Conservation (phyloP, 2,113 vertebrate genomes). For the Falco punctatus region DNA sequence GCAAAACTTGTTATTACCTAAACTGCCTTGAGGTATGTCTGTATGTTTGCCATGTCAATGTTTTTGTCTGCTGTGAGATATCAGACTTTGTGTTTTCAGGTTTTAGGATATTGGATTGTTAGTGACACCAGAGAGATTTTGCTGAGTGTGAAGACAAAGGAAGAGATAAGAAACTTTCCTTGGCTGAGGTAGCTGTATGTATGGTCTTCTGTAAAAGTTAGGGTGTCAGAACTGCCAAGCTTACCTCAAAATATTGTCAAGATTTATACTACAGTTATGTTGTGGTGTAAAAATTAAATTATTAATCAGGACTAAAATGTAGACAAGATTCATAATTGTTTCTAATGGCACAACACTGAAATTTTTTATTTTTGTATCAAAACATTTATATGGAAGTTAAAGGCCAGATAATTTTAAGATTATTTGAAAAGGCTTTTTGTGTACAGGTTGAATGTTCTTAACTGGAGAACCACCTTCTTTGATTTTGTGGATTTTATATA, state of each 20-base stretch:
- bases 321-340: not conserved
- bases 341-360: not conserved
- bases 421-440: not conserved
- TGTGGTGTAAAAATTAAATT: not conserved
- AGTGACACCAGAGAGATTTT: not conserved
- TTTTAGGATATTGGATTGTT: not conserved
- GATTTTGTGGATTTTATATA: not conserved
- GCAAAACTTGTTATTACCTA: not conserved
- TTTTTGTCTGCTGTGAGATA: not conserved
- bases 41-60: not conserved
- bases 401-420: not conserved
- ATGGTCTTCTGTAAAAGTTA: not conserved
- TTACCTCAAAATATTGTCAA: not conserved
- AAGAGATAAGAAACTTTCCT: not conserved
- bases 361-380: not conserved
- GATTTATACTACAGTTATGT: not conserved
- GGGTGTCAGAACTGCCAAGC: not conserved
- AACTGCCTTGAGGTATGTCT: not conserved
- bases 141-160: not conserved
- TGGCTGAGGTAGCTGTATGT: not conserved
- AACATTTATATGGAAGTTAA: not conserved
- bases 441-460: not conserved
- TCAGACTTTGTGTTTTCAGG: not conserved
- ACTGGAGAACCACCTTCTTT: not conserved
- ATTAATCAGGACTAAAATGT: not conserved